Evolutionary conservation across 2,113 vertebrate species (phyloP).

Genomic region (Myodes glareolus): DNA sequence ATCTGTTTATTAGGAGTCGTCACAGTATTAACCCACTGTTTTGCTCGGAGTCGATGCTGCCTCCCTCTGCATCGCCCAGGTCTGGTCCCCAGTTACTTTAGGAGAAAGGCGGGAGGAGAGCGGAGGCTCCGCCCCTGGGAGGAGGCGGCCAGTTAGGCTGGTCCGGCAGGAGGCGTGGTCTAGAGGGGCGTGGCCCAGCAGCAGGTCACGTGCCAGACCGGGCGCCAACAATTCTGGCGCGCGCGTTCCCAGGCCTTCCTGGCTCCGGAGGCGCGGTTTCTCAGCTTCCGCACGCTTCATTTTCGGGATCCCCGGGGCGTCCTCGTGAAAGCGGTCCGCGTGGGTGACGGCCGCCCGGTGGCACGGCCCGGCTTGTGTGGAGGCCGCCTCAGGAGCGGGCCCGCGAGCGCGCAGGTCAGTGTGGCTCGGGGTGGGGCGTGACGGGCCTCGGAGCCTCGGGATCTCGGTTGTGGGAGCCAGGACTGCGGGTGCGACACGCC

Average conservation of each 20-base stretch:
- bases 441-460: neutral
- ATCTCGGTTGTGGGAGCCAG: neutral
- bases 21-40: neutral
- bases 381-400: neutral
- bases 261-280: neutral
- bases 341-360: neutral
- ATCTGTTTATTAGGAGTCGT: neutral
- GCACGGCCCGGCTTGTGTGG: neutral
- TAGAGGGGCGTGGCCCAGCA: neutral
- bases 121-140: neutral
- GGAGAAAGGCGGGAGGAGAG: no score
- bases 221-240: neutral
- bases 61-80: accelerated
- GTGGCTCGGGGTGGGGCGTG: neutral
- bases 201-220: conserved; percentile 66
- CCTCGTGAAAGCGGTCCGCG: neutral
- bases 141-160: neutral
- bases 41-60: neutral
- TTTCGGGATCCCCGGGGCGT: accelerated
- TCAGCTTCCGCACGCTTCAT: accelerated
- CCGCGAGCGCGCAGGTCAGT: neutral
- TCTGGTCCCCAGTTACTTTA: accelerated
- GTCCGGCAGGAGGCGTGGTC: neutral
- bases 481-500: neutral
- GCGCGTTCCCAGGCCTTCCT: neutral